Conservation (phyloP, 1,140 invertebrate genomes). For the Helicorthomorpha holstii region DNA sequence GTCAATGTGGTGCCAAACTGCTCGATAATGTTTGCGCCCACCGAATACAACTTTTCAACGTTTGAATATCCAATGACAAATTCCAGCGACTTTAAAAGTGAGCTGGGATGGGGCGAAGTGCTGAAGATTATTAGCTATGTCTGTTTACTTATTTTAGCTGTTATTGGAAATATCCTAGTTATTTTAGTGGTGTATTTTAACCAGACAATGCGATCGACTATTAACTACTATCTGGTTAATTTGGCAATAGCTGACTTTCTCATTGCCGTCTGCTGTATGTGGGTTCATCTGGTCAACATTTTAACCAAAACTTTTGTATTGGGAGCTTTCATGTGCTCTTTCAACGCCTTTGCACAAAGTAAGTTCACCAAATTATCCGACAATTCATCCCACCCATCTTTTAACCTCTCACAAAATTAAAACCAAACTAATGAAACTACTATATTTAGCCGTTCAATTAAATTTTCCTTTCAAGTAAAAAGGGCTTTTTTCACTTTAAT, state of each 20-base stretch:
- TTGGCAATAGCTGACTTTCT: slow-evolving; percentile 26
- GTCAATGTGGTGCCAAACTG: too few species aligned
- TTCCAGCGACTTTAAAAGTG: too few species aligned
- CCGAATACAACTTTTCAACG: slow-evolving; percentile 12
- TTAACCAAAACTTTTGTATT: slow-evolving; percentile 23
- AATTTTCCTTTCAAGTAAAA: too few species aligned
- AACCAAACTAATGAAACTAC: too few species aligned
- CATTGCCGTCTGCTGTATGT: slow-evolving; percentile 30
- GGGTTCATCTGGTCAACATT: slow-evolving; percentile 28
- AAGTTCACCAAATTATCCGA: slow-evolving; percentile 17
- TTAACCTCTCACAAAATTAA: too few species aligned
- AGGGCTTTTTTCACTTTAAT: too few species aligned
- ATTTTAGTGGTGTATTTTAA: slow-evolving; percentile 33
- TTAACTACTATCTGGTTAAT: slow-evolving; percentile 28
- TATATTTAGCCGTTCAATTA: too few species aligned
- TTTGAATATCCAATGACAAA: slow-evolving; percentile 10
- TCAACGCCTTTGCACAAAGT: slow-evolving; percentile 33
- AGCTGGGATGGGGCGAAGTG: slow-evolving; percentile 20
- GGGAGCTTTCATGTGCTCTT: slow-evolving; percentile 30
- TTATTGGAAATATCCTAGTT: slow-evolving; percentile 31
- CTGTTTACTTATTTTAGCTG: slow-evolving; percentile 17
- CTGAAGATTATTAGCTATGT: slow-evolving; percentile 22
- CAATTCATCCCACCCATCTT: too few species aligned
- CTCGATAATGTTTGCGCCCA: too few species aligned
- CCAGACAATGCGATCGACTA: slow-evolving; percentile 24